These are phyloP conservation scores for Psophia crepitans DNA, from an alignment of 2,113 vertebrate genomes.

Conservation along the genomic window DNA sequence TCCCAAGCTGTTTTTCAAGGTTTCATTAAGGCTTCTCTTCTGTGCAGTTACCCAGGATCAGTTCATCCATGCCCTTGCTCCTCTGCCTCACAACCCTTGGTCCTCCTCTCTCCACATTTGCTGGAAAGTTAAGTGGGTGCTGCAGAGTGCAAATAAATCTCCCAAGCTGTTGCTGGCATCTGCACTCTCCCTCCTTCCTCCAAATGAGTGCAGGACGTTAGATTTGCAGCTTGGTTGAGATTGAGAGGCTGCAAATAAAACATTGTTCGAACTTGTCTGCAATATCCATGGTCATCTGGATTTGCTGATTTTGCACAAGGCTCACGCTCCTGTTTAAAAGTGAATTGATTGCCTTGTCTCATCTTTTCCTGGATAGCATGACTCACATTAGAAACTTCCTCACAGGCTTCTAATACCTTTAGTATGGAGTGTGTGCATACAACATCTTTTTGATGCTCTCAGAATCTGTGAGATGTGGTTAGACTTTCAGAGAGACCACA, in stretches of 20 bases:
- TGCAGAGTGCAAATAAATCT: not conserved
- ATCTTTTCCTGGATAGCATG: not conserved
- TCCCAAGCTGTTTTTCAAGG: not conserved
- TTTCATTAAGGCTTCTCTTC: not conserved
- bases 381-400: not conserved
- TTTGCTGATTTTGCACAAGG: not conserved
- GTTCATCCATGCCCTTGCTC: not conserved
- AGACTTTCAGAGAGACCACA: not conserved
- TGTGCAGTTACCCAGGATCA: not conserved
- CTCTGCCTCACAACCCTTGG: not conserved
- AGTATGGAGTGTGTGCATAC: not conserved
- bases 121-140: not conserved
- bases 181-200: not conserved
- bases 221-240: not conserved
- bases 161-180: not conserved
- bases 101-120: not conserved
- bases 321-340: not conserved
- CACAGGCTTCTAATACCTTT: not conserved
- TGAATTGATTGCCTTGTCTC: not conserved
- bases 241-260: not conserved
- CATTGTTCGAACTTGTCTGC: not conserved
- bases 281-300: fast-evolving
- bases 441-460: not conserved
- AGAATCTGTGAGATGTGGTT: not conserved
- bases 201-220: not conserved